Evolutionary conservation across 2,113 vertebrate genomes (phyloP), one percentile per base, ranked within the genome.

Genomic region (Nycticebus coucang): DNA sequence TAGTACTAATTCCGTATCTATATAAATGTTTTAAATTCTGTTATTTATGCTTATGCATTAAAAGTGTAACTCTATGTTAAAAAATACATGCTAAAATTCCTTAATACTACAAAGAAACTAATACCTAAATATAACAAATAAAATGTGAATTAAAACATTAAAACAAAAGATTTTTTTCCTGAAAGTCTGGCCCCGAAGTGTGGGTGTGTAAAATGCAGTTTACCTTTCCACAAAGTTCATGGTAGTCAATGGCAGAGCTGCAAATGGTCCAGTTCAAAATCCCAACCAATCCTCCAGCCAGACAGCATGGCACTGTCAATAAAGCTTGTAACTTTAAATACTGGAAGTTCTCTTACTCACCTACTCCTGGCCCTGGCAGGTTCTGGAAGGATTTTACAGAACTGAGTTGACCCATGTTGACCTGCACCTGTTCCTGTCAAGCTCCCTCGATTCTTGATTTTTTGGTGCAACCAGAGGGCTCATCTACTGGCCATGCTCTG

Each of bases 351-450:
- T 69, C 0, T 57, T 72, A 28, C 41, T 57, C 64, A 68, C 5
- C 9, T 33, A 1, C 21, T 7, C 3, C 45, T 50, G 91, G 59
- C 12, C 6, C 28, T 72, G 57, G 79, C 87, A 85, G 17, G 1
- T 68, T 86, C 71, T 74, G 12, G 50, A 86, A 83, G 53, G 13
- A 19, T 19, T 79, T 77, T 66, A 12, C 19, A 3, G 13, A 26
- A 0, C 33, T 35, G 13, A 84, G 53, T 15, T 90, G 18, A 75
- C 5, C 28, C n/a, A 33, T 53, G n/a, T 13, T 24, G 13, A 37
- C 19, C 72, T 18, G 50, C 26, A 30, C 19, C 7, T 33, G 8
- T 0, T 15, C 7, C 19, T 9, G 0, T n/a, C 17, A 17, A 66
- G 28, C 19, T 64, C 22, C 60, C 18, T 19, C 24, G 30, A 13